Evolutionary conservation across 1,140 invertebrate species (phyloP).

Genomic region (Achatina immaculata): DNA sequence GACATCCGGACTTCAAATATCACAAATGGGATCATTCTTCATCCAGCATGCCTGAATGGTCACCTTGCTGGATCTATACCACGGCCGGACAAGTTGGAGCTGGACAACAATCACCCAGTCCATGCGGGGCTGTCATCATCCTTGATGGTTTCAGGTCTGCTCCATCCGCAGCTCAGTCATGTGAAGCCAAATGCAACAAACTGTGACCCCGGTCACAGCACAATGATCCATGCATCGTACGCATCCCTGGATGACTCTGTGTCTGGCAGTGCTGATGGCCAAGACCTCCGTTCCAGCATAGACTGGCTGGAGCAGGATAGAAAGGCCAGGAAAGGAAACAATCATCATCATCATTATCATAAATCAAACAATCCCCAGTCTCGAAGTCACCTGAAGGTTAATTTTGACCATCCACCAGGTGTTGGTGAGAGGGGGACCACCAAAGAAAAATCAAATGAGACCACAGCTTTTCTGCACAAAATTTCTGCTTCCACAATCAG

Average conservation of each 20-base stretch:
- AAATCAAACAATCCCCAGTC: neutral
- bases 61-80: neutral
- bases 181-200: neutral
- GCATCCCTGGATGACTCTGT: slow-evolving; percentile 24
- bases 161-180: neutral
- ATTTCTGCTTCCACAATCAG: neutral
- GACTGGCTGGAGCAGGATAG: neutral
- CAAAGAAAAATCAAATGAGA: neutral
- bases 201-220: neutral
- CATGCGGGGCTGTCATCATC: neutral
- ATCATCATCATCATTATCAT: neutral
- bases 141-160: neutral
- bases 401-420: neutral
- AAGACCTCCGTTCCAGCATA: neutral
- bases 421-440: neutral
- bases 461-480: neutral
- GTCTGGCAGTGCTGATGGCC: slow-evolving; percentile 1
- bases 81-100: neutral
- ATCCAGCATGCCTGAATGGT: neutral
- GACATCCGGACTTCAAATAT: neutral
- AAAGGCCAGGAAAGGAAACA: neutral
- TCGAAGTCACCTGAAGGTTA: too few relatives aligned
- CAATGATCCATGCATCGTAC: slow-evolving; percentile 33
- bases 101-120: neutral
- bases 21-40: neutral